Conservation (phyloP, 2,888 invertebrate genomes). For the Camptogramma bilineatum region DNA sequence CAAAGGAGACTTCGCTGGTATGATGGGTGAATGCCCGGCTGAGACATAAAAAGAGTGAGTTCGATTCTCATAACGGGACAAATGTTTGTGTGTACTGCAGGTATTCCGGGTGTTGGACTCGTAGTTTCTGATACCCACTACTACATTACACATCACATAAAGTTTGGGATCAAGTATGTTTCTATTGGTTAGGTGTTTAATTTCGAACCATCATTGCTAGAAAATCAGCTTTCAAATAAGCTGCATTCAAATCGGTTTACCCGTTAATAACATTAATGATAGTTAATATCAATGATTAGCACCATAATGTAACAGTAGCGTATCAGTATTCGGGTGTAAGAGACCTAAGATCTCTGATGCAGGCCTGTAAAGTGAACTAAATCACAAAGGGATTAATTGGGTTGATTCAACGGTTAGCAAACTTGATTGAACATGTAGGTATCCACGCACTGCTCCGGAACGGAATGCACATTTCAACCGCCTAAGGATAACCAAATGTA, state of each 20-base stretch:
- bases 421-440: conserved; percentile 52
- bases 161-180: too few species aligned
- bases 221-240: too few species aligned
- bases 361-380: conserved; percentile 43
- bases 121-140: too few species aligned
- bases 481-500: conserved; percentile 23
- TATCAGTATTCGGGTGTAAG: too few species aligned
- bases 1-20: neutral
- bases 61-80: neutral
- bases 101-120: too few species aligned
- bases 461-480: conserved; percentile 40
- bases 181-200: too few species aligned
- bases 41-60: neutral
- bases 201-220: too few species aligned
- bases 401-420: conserved; percentile 53
- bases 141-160: too few species aligned
- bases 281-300: too few species aligned
- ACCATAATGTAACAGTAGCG: too few species aligned
- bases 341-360: conserved; percentile 10
- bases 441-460: conserved; percentile 21
- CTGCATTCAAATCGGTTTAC: too few species aligned
- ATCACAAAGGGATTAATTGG: conserved; percentile 61
- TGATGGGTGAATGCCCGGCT: neutral
- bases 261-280: too few species aligned
- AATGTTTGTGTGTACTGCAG: neutral